phyloP scores from a whole-genome alignment of 2,888 invertebrate genomes.

The Coleophora flavipennella region DNA sequence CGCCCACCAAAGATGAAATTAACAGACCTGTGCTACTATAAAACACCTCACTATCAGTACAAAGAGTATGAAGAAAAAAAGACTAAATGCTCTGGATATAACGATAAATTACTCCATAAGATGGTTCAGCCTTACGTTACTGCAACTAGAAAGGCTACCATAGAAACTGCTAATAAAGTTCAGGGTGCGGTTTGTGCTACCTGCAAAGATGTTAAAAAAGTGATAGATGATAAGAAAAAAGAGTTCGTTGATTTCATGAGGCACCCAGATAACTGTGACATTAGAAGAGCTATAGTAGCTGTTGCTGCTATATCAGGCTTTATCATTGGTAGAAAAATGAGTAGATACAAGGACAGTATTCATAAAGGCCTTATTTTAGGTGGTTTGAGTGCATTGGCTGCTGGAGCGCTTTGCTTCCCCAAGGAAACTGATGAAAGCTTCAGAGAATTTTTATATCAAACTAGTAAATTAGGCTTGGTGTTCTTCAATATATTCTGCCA shows the following conservation, averaged over 20 bases:
- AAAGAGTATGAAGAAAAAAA: constrained; percentile 29
- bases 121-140: constrained; percentile 32
- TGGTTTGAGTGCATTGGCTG: constrained; percentile 26
- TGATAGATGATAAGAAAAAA: constrained; percentile 15
- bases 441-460: constrained; percentile 19
- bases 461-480: constrained; percentile 18
- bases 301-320: constrained; percentile 23
- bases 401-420: constrained; percentile 41
- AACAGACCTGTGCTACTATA: constrained; percentile 42
- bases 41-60: constrained; percentile 39
- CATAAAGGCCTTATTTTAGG: constrained; percentile 3
- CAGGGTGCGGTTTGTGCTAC: constrained; percentile 10
- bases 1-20: constrained; percentile 46
- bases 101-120: constrained; percentile 32
- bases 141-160: constrained; percentile 13
- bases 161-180: constrained; percentile 8
- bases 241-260: constrained; percentile 31
- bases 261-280: constrained; percentile 22
- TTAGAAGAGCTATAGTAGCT: constrained; percentile 27
- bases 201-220: constrained; percentile 11
- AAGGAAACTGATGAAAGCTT: constrained; percentile 42
- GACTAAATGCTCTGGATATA: constrained; percentile 26
- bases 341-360: not conserved
- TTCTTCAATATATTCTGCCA: constrained; percentile 25
- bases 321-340: constrained; percentile 9